Conservation (phyloP, 1,140 invertebrate species). For the Cydia splendana region DNA sequence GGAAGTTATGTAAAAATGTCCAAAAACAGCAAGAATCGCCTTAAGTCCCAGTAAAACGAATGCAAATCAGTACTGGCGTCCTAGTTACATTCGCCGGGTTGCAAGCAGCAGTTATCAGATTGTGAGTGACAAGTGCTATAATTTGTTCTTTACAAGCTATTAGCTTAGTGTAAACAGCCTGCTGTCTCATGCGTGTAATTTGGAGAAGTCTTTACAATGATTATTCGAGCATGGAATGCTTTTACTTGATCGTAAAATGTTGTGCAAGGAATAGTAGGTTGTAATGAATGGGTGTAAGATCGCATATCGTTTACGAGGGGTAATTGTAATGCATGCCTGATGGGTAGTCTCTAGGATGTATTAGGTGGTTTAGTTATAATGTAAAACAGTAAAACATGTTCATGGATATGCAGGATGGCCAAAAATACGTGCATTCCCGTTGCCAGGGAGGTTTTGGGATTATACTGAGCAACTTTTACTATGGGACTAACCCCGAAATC, state of each 20-base stretch:
- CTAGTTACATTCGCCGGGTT: neutral
- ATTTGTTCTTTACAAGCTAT: slow-evolving; percentile 55
- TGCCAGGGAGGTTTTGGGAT: too few relatives aligned
- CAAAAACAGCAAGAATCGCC: neutral
- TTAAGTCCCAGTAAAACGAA: neutral
- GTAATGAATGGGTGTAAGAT: neutral
- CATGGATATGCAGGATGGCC: too few relatives aligned
- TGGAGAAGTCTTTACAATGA: slow-evolving; percentile 44
- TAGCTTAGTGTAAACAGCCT: slow-evolving; percentile 54
- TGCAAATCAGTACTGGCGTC: neutral
- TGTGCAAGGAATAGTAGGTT: neutral
- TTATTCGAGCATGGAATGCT: slow-evolving; percentile 52
- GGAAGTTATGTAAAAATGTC: too few relatives aligned
- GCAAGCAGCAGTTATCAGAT: slow-evolving; percentile 26
- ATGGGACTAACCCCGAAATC: too few relatives aligned
- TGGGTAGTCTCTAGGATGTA: neutral
- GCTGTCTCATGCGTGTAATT: slow-evolving; percentile 60
- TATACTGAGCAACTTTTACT: too few relatives aligned
- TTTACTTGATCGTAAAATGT: neutral
- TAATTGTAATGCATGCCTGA: neutral
- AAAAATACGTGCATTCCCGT: too few relatives aligned
- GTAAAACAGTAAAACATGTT: neutral
- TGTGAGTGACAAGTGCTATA: slow-evolving; percentile 54
- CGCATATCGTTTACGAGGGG: neutral
- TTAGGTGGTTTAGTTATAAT: neutral